Evolutionary conservation across 2,888 invertebrate genomes (phyloP), one percentile per base, ranked within the genome.

Genomic region (Drosophila tanythrix): DNA sequence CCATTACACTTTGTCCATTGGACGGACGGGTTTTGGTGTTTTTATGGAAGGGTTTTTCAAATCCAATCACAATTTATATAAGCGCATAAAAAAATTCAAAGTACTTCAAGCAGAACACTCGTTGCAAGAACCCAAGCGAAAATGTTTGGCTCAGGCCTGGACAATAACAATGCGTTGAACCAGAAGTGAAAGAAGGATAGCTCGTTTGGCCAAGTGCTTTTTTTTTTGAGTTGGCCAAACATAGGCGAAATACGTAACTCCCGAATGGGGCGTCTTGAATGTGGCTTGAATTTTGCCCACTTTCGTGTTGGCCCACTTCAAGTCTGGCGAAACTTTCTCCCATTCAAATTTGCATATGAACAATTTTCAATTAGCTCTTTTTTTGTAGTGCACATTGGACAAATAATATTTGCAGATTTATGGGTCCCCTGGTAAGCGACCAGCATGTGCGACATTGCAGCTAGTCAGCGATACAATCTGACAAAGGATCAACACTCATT

Each of bases 41-140:
- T 85, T 83, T 78, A 78, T 87, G 52, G 58, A 36, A 15, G 46
- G 52, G 61, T 53, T 64, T 53, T 51, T 35, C 53, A 62, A 79
- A 79, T 75, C 76, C 80, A 80, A 80, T 79, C 80, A 65, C 61
- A 70, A 63, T 69, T 69, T 78, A 62, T 69, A 79, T 73, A 72
- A 59, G 62, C 72, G 51, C 82, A 89, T 89, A 81, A 87, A 84
- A 84, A 89, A 84, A 88, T 69, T 74, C 72, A 72, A 67, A 70
- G 64, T 59, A 74, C 60, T 68, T 76, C 64, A 61, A 81, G 59
- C 87, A 74, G 66, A 71, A 76, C 69, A 52, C 62, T 65, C 57
- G 8, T 27, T 38, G 46, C 10, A 52, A 52, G 65, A 48, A 58
- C 52, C 57, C 53, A 62, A 80, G 36, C 31, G 56, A 66, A 74